Base-by-base conservation (phyloP, 1,140 invertebrate genomes). In the Octopus bimaculoides region DNA sequence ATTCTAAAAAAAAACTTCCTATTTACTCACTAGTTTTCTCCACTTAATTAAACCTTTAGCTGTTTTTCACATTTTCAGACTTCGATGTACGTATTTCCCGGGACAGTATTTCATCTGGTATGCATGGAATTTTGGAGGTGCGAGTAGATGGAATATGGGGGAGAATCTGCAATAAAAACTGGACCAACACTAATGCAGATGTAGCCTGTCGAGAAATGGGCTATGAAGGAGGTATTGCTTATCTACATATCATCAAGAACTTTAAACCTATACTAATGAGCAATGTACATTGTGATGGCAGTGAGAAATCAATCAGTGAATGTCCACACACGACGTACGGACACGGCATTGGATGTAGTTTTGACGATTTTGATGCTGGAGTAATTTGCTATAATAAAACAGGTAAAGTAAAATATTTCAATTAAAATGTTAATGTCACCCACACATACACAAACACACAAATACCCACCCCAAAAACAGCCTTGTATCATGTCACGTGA, bases 141-240 rank as follows among this genome's bases (percentile, higher is more conserved):
- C 77, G 80, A 17, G 73, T 83, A 5, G 83, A 86, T 55, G 86
- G 86, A 54, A 81, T 85, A n/a, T 87, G 87, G 86, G 86, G 86
- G 4, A 79, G 83, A 9, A 80, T 88, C 10, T 88, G 87, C 79
- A 83, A 82, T 80, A 77, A 85, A 8, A 81, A 80, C 9, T 88
- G 86, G 83, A 82, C 82, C 20, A 83, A 84, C 53, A 74, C 41
- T 41, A 85, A 85, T 53, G 86, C 87, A n/a, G 82, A 80, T 61
- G 84, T 88, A 2, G 82, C 84, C 3, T 88, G 87, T 77, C 84
- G 82, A 80, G 56, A 85, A 41, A 75, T 85, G 9, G 84, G 86
- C 4, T 86, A 82, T 79, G 79, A 77, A 77, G 86, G 84, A 26
- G 85, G 85, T 17, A 79, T 84, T 14, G 79, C 80, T 8, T 87